A percentile compares a stretch with the other conserved stretches of the same genome.
Conservation (phyloP, 2,888 invertebrate genomes). For the Pelosia muscerda region DNA sequence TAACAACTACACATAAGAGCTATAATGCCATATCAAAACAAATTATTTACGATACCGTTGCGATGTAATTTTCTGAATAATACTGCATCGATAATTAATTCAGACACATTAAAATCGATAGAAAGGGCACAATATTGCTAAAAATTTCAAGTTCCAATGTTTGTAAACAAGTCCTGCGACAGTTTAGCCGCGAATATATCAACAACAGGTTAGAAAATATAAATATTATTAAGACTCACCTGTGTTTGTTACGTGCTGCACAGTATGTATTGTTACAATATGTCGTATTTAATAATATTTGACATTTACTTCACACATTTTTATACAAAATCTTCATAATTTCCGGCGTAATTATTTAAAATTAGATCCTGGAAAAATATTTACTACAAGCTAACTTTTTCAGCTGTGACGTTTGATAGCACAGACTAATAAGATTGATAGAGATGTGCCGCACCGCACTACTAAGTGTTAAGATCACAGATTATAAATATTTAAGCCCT, state of each 20-base stretch:
- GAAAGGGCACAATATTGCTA: slow-evolving; percentile 21
- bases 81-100: slow-evolving; percentile 63
- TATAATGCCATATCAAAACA: slow-evolving; percentile 52
- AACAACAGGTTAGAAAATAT: slow-evolving; percentile 57
- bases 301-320: slow-evolving; percentile 25
- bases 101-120: slow-evolving; percentile 54
- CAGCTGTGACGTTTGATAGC: not conserved
- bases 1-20: slow-evolving; percentile 48
- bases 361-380: slow-evolving; percentile 51
- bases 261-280: not conserved
- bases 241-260: slow-evolving; percentile 16
- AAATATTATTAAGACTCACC: slow-evolving; percentile 52
- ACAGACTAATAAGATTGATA: too few species aligned
- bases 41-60: slow-evolving; percentile 45
- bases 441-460: not conserved
- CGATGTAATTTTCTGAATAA: slow-evolving; percentile 73
- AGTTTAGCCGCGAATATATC: slow-evolving; percentile 67
- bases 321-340: slow-evolving; percentile 30
- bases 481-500: not conserved
- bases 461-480: not conserved
- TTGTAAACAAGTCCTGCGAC: slow-evolving; percentile 49
- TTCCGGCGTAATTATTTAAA: slow-evolving; percentile 26
- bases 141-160: slow-evolving; percentile 36
- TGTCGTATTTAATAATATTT: slow-evolving; percentile 19
- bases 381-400: slow-evolving; percentile 50